Evolutionary conservation across 2,797 vertebrate genomes (phyloP).

Genomic region (Spea hammondii): DNA sequence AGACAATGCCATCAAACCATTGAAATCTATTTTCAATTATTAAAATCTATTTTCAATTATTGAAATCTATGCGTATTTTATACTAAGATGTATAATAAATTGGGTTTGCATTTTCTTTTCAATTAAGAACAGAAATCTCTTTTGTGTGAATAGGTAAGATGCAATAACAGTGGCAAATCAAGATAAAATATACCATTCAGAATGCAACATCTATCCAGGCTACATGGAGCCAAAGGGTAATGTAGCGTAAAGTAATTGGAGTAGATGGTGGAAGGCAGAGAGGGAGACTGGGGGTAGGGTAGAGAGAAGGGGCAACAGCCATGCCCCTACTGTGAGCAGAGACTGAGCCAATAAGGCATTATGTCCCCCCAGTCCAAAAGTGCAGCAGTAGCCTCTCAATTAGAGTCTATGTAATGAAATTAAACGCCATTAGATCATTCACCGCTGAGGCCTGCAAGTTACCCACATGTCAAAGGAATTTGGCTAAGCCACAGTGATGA

Average conservation of each 20-base stretch:
- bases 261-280: constrained; percentile 27
- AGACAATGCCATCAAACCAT: no score
- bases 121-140: background rate
- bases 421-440: constrained; percentile 75
- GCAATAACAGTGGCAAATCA: background rate
- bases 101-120: no score
- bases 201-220: constrained; percentile 31
- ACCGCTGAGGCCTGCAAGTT: constrained; percentile 67
- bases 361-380: constrained; percentile 56
- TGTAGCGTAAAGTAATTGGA: constrained; percentile 34
- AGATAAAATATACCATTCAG: constrained; percentile 12
- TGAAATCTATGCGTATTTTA: no score
- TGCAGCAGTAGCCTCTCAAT: constrained; percentile 63
- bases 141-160: background rate
- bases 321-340: constrained; percentile 52
- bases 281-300: constrained; percentile 13
- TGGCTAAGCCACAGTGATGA: constrained; percentile 74
- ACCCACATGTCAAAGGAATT: constrained; percentile 79
- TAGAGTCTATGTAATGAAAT: constrained; percentile 73
- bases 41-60: no score
- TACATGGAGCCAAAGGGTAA: constrained; percentile 31
- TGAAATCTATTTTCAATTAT: no score
- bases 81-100: no score
- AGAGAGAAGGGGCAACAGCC: constrained; percentile 47
- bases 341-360: constrained; percentile 57